Evolutionary conservation across 2,797 vertebrate species (phyloP).

Genomic region (Iguana delicatissima): DNA sequence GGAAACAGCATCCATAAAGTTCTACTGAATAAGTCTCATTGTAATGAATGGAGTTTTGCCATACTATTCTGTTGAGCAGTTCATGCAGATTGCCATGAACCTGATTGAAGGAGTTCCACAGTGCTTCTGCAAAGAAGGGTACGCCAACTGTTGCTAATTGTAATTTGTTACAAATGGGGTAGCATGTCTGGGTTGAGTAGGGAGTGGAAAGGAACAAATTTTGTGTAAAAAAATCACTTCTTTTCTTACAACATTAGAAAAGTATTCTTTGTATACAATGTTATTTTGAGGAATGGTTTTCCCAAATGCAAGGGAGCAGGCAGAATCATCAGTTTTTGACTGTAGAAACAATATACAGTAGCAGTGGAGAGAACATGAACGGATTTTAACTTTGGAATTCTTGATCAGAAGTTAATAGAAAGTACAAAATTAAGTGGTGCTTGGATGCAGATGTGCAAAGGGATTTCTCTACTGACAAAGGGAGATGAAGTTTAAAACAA

Average conservation of each 20-base stretch:
- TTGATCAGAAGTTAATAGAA: slow-evolving; percentile 62
- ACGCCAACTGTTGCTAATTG: slow-evolving; percentile 64
- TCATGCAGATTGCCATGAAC: background rate
- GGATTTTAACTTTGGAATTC: slow-evolving; percentile 57
- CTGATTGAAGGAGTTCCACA: background rate
- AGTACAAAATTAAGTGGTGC: slow-evolving; percentile 70
- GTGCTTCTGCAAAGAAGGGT: slow-evolving; percentile 42
- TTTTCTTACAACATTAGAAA: slow-evolving; percentile 54
- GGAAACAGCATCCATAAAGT: background rate
- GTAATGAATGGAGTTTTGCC: background rate
- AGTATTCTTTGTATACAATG: slow-evolving; percentile 23
- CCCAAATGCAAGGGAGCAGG: background rate
- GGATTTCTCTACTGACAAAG: slow-evolving; percentile 69
- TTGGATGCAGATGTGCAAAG: slow-evolving; percentile 59
- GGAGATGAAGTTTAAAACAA: slow-evolving; percentile 55
- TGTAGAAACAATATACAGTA: slow-evolving; percentile 38
- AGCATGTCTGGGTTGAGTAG: background rate
- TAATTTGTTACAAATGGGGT: slow-evolving; percentile 53
- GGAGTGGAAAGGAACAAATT: slow-evolving; percentile 9
- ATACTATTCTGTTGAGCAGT: background rate
- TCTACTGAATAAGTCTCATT: background rate
- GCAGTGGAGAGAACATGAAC: slow-evolving; percentile 18
- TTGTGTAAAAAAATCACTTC: slow-evolving; percentile 45
- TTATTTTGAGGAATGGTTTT: background rate
- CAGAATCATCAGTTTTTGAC: slow-evolving; percentile 33